Evolutionary conservation across 1,140 invertebrate genomes (phyloP), one percentile per base, ranked within the genome.

Genomic region (Aphaenogaster rudis): DNA sequence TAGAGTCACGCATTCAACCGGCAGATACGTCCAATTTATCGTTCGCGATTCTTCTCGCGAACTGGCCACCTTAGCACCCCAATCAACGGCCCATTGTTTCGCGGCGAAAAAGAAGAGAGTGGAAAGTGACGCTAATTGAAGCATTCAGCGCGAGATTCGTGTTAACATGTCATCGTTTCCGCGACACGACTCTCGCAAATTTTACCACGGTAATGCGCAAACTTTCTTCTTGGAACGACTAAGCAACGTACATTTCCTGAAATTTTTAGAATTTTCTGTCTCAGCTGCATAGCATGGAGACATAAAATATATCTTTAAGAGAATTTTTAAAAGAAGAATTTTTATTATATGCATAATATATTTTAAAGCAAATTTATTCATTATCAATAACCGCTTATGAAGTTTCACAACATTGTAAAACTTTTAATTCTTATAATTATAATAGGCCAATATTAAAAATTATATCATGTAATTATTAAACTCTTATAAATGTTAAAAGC

Each of bases 21-120:
- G 13, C 52, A 39, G 5, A 50, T 4, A 36, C 28, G 28, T 36
- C 6, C 39, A 76, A 84, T 50, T 76, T 48, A 61, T 72, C 39
- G 15, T 42, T 48, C 13, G 48, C 54, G 54, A 74, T 74, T n/a
- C 39, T 17, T 17, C 11, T 1, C 28, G 8, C 21, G 21, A 33
- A 13, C 21, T n/a, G 39, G 9, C 7, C 50, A 21, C 39, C 39
- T 69, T 67, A 67, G 13, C 15, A 17, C 54, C 80, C 54, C 80
- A 82, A 82, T 84, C 54, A 82, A 76, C 36, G 28, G 9, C 8
- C 17, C n/a, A 45, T 84, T 84, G 54, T 84, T 84, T 63, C 42
- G 15, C 52, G 17, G 15, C 8, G 21, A 59, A 11, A 48, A 59
- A 76, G 21, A 48, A 61, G 4, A 48, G 11, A 8, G n/a, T 39